These are phyloP conservation scores for Fistularia commersonii DNA, from an alignment of 2,797 vertebrate species.

Conservation along the genomic window DNA sequence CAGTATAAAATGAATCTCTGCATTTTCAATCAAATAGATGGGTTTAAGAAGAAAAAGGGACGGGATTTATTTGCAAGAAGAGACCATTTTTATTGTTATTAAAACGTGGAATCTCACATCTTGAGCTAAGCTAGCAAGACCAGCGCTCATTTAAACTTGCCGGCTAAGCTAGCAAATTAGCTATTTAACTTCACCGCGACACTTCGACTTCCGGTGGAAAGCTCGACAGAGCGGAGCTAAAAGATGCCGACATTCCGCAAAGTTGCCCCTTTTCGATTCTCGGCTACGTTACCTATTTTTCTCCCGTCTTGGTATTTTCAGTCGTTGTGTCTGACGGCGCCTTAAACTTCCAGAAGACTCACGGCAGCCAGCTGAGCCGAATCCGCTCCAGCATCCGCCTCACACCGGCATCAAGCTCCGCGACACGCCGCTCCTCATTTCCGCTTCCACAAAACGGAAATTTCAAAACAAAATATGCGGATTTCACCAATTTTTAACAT, in stretches of 20 bases:
- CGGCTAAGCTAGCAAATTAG: neutral
- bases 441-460: rapidly evolving
- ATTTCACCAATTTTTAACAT: no score
- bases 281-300: conserved; percentile 3
- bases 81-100: neutral
- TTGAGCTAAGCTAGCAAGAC: neutral
- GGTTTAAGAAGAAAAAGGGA: neutral
- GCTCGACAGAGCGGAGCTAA: no score
- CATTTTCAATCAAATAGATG: no score
- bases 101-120: neutral
- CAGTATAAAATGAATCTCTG: no score
- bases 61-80: neutral
- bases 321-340: conserved; percentile 9
- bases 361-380: conserved; percentile 8
- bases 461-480: conserved; percentile 25
- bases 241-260: no score
- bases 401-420: conserved; percentile 31
- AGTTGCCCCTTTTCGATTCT: no score
- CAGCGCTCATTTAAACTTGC: no score
- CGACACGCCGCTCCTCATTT: rapidly evolving
- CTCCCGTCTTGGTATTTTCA: no score
- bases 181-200: neutral
- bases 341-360: conserved; percentile 16
- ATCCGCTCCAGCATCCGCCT: conserved; percentile 51
- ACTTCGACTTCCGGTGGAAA: no score